Percentiles rank a stretch among this genome's conserved stretches.
Evolutionary conservation across 2,113 vertebrate species (phyloP).

Genomic region (Suricata suricatta): DNA sequence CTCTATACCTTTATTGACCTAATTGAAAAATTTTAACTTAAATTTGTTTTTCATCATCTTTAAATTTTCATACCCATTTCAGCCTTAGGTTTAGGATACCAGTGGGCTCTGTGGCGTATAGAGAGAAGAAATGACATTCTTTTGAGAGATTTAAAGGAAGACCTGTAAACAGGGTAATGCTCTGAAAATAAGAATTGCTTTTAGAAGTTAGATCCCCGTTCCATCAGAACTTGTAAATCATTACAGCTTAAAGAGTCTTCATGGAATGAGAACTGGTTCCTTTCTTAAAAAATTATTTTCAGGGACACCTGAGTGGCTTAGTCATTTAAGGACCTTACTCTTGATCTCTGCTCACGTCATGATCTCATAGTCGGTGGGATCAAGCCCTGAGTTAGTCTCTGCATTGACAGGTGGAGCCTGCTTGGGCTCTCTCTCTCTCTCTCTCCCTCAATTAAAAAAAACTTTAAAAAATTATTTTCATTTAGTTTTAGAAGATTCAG

Average conservation of each 20-base stretch:
- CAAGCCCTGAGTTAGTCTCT: no score
- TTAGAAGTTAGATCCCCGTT: conserved; percentile 7
- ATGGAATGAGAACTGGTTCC: not conserved
- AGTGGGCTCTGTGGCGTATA: not conserved
- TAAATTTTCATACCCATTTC: not conserved
- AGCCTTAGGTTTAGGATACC: conserved; percentile 22
- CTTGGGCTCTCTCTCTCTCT: no score
- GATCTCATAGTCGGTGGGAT: no score
- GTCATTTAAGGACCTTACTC: no score
- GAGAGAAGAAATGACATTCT: not conserved
- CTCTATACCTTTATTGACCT: not conserved
- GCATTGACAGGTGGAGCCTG: no score
- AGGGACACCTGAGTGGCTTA: no score
- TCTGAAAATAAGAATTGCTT: conserved; percentile 34
- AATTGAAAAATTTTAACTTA: not conserved
- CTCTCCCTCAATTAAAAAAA: no score
- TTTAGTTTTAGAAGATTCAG: conserved; percentile 42
- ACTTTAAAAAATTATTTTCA: not conserved
- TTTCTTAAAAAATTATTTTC: not conserved
- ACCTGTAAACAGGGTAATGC: not conserved
- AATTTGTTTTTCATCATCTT: conserved; percentile 17
- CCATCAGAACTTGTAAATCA: conserved; percentile 21
- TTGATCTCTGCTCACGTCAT: no score
- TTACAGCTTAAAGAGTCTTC: conserved; percentile 4
- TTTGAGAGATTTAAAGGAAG: not conserved